These are phyloP conservation scores for Bimastos eiseni DNA, from an alignment of 2,888 invertebrate genomes.

Conservation along the genomic window DNA sequence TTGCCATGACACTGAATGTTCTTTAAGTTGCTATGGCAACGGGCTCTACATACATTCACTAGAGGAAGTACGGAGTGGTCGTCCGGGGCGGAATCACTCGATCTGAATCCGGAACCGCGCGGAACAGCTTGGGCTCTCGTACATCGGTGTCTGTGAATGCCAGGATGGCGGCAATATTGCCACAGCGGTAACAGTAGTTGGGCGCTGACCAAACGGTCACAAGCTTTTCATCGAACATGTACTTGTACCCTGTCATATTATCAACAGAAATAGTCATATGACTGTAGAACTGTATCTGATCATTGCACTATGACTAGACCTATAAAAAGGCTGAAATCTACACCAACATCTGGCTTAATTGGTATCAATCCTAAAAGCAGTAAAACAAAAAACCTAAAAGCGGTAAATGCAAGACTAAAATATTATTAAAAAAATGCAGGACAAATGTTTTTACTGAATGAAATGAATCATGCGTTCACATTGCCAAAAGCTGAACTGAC, in stretches of 20 bases:
- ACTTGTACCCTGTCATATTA: slow-evolving; percentile 80
- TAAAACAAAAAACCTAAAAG: no score
- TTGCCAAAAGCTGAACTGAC: no score
- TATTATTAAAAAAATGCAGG: no score
- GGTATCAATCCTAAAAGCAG: no score
- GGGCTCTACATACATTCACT: not conserved
- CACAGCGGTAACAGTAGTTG: slow-evolving; percentile 98
- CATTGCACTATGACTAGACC: no score
- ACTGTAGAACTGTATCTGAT: not conserved
- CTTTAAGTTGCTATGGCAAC: not conserved
- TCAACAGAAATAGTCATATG: not conserved
- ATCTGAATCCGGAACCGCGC: slow-evolving; percentile 92
- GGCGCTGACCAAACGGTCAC: slow-evolving; percentile 99
- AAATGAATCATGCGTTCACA: no score
- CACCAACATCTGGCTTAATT: no score
- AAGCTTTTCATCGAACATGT: slow-evolving; percentile 94
- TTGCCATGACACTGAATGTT: not conserved
- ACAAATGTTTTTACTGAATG: no score
- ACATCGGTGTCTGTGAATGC: slow-evolving; percentile 79
- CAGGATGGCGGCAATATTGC: slow-evolving; percentile 95
- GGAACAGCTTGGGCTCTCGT: slow-evolving; percentile 79
- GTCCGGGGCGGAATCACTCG: slow-evolving; percentile 88
- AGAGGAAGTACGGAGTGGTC: slow-evolving; percentile 96
- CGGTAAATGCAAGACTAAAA: no score
- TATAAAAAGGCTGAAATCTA: no score